A percentile compares a stretch with the other conserved stretches of the same genome.
Evolutionary conservation across 2,888 invertebrate genomes (phyloP).

Genomic region (Philhelius pedissequus): DNA sequence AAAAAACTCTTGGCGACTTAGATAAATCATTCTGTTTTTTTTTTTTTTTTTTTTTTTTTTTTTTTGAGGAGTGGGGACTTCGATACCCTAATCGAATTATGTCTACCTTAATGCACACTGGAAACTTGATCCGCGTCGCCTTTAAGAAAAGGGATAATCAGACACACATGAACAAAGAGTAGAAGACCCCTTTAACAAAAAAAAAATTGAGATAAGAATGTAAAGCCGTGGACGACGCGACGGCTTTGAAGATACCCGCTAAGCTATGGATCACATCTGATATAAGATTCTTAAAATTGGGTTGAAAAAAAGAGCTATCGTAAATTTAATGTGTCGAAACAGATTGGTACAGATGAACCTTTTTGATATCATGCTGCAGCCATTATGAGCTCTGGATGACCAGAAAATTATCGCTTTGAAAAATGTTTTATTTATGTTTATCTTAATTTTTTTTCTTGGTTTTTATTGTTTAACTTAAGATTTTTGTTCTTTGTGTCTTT

Average conservation of each 20-base stretch:
- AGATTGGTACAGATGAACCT: conserved; percentile 40
- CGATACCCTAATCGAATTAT: conserved; percentile 26
- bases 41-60: background rate
- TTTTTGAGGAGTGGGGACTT: background rate
- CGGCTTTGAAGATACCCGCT: conserved; percentile 29
- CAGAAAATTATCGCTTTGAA: conserved; percentile 3
- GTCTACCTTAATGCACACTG: conserved; percentile 5
- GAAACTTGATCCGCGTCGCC: conserved; percentile 25
- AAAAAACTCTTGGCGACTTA: conserved; percentile 13
- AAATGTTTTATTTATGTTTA: conserved; percentile 18
- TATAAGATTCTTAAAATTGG: background rate
- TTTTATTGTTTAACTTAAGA: background rate
- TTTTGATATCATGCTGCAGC: conserved; percentile 27
- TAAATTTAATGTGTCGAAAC: conserved; percentile 49
- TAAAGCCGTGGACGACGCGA: conserved; percentile 44
- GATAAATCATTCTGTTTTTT: conserved; percentile 28
- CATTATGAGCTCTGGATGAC: background rate
- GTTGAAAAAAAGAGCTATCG: conserved; percentile 30
- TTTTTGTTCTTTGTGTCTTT: conserved; percentile 7
- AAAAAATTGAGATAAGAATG: conserved; percentile 8
- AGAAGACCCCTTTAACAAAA: background rate
- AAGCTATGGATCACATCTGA: conserved; percentile 13
- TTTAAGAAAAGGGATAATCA: background rate
- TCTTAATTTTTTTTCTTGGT: conserved; percentile 13
- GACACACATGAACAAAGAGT: background rate